Conservation (phyloP, 30 jellyfish, hydroid and myxozoan genomes). For the Clytia hemisphaerica region DNA sequence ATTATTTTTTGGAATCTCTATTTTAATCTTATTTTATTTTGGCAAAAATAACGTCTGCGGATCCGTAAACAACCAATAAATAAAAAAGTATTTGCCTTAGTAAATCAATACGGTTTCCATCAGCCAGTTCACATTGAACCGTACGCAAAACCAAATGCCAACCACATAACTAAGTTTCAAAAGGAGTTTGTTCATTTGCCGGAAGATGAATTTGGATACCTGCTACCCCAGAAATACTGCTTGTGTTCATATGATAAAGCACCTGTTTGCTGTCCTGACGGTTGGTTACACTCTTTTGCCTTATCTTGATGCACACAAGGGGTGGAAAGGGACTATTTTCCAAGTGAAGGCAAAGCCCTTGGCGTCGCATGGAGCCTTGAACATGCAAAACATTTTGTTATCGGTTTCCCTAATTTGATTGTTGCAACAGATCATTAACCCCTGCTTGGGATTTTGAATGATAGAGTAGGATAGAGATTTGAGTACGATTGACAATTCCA, state of each 20-base stretch:
- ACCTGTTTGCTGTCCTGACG: too few species aligned
- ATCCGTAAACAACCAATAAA: too few species aligned
- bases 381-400: neutral
- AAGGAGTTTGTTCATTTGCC: slow-evolving; percentile 10
- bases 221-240: too few species aligned
- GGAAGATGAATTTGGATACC: too few species aligned
- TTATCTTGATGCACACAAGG: too few species aligned
- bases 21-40: too few species aligned
- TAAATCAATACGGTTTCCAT: slow-evolving; percentile 12
- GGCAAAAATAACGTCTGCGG: too few species aligned
- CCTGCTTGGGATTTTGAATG: neutral
- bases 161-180: neutral
- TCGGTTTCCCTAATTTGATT: neutral
- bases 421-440: slow-evolving; percentile 12
- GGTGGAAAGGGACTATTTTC: too few species aligned
- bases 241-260: too few species aligned
- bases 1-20: too few species aligned
- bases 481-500: neutral
- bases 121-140: neutral
- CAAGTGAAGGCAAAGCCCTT: too few species aligned
- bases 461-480: neutral
- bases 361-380: slow-evolving; percentile 12
- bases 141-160: neutral
- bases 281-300: too few species aligned
- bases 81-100: neutral